Evolutionary conservation across 1,140 invertebrate genomes (phyloP), one percentile per base, ranked within the genome.

Genomic region (Zeugodacus cucurbitae): DNA sequence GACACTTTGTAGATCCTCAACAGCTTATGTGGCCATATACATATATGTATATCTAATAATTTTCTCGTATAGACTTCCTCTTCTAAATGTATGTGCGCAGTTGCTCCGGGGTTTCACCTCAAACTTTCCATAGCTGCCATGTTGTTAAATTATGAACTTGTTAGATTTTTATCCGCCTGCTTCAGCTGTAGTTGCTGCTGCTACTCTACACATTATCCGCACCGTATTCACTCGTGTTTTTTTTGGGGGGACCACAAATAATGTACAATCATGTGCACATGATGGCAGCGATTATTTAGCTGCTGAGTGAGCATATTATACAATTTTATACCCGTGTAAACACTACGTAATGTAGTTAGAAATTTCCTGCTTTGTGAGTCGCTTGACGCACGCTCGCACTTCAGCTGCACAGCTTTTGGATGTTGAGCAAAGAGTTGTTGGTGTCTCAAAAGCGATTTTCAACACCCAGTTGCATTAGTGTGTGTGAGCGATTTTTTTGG

Each of bases 111-210:
- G 74, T 29, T 82, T 82, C n/a, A n/a, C n/a, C 2, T 26, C 44
- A 48, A 82, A 82, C 74, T 82, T 82, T 82, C 74, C 48, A 82
- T 54, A 48, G 26, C 74, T 48, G 22, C 22, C 74, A 48, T 82
- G 74, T 48, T 82, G 41, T 82, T 82, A 82, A 82, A 82, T 82
- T 82, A 44, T 82, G n/a, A 82, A 82, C 41, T 82, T 82, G 64
- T 48, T 82, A 10, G 41, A 26, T 82, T 82, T 82, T 82, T 82
- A 82, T 82, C 74, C 74, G 41, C 74, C 74, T 48, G 37, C 74
- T 48, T n/a, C n/a, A n/a, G n/a, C n/a, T n/a, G n/a, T n/a, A n/a
- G n/a, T n/a, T n/a, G 34, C 20, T 29, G 48, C 48, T 54, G 48
- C 14, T 54, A 14, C 37, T 74, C 37, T 11, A 6, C 14, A 54